Evolutionary conservation across 2,797 vertebrate species (phyloP).

Genomic region (Fistularia commersonii): DNA sequence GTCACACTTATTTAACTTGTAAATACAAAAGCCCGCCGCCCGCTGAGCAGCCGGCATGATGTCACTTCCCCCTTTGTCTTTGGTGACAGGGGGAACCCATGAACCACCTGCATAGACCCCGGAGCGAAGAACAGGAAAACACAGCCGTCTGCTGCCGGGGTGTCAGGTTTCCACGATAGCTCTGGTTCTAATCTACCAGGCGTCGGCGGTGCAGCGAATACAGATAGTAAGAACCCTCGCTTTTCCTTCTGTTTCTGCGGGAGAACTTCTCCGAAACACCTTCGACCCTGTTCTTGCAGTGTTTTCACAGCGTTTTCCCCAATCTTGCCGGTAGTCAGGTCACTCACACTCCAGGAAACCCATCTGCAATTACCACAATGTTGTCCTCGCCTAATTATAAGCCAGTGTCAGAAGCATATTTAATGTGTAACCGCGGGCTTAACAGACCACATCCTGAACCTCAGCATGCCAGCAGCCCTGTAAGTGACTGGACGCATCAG

Average conservation of each 20-base stretch:
- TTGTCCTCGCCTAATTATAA: too few species aligned
- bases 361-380: conserved; percentile 29
- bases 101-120: conserved; percentile 14
- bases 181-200: conserved; percentile 7
- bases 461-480: too few species aligned
- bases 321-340: too few species aligned
- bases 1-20: conserved; percentile 9
- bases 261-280: too few species aligned
- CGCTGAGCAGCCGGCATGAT: background rate
- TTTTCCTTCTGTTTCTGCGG: too few species aligned
- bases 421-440: too few species aligned
- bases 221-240: too few species aligned
- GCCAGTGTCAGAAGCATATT: too few species aligned
- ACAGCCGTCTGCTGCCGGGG: conserved; percentile 24
- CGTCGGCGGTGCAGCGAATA: background rate
- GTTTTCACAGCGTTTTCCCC: too few species aligned
- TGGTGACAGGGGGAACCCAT: background rate
- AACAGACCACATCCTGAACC: too few species aligned
- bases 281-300: background rate
- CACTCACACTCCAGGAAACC: conserved; percentile 37
- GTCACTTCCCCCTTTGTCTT: background rate
- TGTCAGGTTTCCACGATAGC: conserved; percentile 15
- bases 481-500: too few species aligned
- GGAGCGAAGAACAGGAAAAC: conserved; percentile 27
- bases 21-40: conserved; percentile 17